phyloP scores from a whole-genome alignment of 2,113 vertebrate genomes.

The Tetraodon nigroviridis region DNA sequence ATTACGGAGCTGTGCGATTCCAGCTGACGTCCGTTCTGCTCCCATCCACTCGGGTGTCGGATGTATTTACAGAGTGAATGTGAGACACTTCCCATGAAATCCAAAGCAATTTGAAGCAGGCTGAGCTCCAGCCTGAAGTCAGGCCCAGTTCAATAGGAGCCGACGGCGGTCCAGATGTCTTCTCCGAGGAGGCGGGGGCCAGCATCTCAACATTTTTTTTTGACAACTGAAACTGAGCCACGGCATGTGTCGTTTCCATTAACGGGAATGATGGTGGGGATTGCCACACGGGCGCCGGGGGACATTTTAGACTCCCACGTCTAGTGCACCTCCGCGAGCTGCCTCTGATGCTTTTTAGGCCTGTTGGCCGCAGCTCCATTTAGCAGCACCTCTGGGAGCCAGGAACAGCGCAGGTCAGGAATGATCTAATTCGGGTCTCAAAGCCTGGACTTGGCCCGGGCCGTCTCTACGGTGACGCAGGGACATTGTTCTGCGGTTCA shows the following conservation, averaged over 20 bases:
- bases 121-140: not conserved
- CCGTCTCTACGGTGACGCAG: slow-evolving; percentile 40
- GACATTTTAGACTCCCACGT: slow-evolving; percentile 43
- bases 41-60: not conserved
- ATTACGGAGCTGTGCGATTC: not conserved
- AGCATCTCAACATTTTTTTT: not conserved
- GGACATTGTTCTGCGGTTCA: slow-evolving; percentile 55
- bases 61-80: not conserved
- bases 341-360: not conserved
- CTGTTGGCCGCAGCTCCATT: slow-evolving; percentile 14
- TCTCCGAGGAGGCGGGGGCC: not conserved
- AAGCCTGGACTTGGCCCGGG: slow-evolving; percentile 55
- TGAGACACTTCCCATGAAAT: not conserved
- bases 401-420: slow-evolving; percentile 45
- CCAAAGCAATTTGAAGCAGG: not conserved
- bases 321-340: slow-evolving; percentile 9
- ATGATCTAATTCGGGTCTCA: slow-evolving; percentile 62
- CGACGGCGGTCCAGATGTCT: not conserved
- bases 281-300: slow-evolving; percentile 20
- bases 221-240: not conserved
- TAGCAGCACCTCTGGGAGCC: slow-evolving; percentile 21
- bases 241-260: not conserved
- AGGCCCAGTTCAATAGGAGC: not conserved
- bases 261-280: slow-evolving; percentile 2
- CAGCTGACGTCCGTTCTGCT: not conserved